Evolutionary conservation across 37 sponge, comb jelly and placozoan genomes (phyloP), one percentile per base, ranked within the genome.

Genomic region (Aplysina aerophoba): DNA sequence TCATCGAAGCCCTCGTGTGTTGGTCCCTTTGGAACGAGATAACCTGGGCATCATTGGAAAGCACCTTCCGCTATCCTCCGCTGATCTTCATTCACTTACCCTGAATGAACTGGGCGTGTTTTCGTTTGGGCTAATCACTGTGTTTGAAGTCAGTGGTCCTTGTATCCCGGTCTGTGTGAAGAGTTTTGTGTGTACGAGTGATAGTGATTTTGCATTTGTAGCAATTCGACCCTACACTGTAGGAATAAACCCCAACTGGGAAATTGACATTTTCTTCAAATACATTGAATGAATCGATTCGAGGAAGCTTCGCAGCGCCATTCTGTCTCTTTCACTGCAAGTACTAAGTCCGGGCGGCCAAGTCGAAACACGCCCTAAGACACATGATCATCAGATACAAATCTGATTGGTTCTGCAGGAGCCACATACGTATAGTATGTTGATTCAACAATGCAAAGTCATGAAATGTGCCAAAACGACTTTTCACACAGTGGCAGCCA

Each of bases 121-220:
- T 0, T n/a, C 31, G 6, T 55, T 72, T 36, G 12, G 38, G 28
- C 81, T 78, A 20, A 55, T 93, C 20, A 57, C 50, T 25, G 84
- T 40, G 21, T 93, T 87, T 80, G 87, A 89, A 39, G 85, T 93
- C 15, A 86, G 81, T 24, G 90, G 90, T 19, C 93, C 93, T 0
- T 87, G 89, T 13, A 79, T 93, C 40, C 89, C 93, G 15, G 53
- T 71, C 5, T 71, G 15, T 15, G 36, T 71, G 5, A 71, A 33
- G 28, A 71, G 36, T 34, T 71, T 71, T 71, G 73, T 71, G 20
- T 71, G 73, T 33, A 14, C 15, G 73, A 62, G 12, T 11, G 37
- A 71, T 12, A 34, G 73, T 8, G 30, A 81, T 8, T 86, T 84
- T 84, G 80, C 75, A 0, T 35, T 85, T 15, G 74, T 93, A 25